A percentile compares a stretch with the other conserved stretches of the same genome.
Evolutionary conservation across 2,113 vertebrate genomes (phyloP).

Genomic region (Sialia sialis): DNA sequence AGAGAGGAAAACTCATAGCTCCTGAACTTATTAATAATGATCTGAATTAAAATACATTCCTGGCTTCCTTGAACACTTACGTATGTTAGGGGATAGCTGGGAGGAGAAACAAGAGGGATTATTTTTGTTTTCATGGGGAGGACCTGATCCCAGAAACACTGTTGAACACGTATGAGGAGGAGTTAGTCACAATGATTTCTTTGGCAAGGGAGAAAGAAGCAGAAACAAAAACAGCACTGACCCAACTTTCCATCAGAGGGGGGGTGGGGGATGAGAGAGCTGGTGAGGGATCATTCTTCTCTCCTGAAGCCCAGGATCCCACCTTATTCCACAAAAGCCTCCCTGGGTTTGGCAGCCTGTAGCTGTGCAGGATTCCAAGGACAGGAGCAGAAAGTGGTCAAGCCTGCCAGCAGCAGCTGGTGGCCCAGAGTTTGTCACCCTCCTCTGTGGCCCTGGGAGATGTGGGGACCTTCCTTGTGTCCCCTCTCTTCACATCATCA

Average conservation of each 20-base stretch:
- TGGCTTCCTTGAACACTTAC: constrained; percentile 28
- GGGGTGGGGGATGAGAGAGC: neutral
- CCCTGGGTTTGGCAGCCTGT: neutral
- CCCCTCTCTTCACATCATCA: neutral
- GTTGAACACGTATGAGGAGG: constrained; percentile 13
- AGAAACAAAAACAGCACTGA: constrained; percentile 47
- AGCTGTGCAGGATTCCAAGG: neutral
- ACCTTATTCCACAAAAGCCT: neutral
- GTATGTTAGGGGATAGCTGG: constrained; percentile 20
- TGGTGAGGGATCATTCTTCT: neutral
- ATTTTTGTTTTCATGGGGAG: constrained; percentile 52
- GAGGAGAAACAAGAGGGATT: constrained; percentile 40
- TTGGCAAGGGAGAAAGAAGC: constrained; percentile 39
- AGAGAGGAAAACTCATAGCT: constrained; percentile 40
- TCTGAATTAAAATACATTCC: constrained; percentile 42
- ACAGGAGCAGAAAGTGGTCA: neutral
- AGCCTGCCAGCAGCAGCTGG: rapidly evolving
- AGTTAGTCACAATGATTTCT: constrained; percentile 61
- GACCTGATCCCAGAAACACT: constrained; percentile 52
- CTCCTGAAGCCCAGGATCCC: neutral
- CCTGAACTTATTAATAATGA: constrained; percentile 46
- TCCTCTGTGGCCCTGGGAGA: rapidly evolving
- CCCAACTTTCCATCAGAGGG: neutral
- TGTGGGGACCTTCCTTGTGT: neutral
- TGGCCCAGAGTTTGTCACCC: neutral